phyloP scores from a whole-genome alignment of 2,888 invertebrate genomes.

The Aporophyla lueneburgensis region DNA sequence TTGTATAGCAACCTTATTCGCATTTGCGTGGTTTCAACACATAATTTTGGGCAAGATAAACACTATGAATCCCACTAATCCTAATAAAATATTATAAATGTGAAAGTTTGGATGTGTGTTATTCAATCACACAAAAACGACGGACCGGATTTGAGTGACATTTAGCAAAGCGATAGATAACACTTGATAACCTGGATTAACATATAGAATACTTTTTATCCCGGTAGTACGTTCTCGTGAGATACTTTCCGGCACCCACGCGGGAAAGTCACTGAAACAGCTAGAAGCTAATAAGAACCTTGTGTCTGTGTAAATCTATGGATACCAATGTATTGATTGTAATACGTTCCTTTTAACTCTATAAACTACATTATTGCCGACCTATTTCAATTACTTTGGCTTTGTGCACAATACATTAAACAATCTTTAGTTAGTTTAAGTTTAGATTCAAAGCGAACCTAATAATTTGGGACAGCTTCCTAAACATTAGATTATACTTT shows the following conservation, averaged over 20 bases:
- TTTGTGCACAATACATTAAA: neutral
- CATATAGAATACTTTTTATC: too few relatives aligned
- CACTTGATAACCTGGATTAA: too few relatives aligned
- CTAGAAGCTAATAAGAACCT: too few relatives aligned
- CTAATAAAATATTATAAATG: too few relatives aligned
- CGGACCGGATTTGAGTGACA: too few relatives aligned
- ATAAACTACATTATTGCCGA: neutral
- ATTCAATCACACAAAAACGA: too few relatives aligned
- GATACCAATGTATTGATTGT: neutral
- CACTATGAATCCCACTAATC: neutral
- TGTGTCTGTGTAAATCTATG: neutral
- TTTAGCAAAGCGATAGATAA: too few relatives aligned
- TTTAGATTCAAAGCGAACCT: neutral
- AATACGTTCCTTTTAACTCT: neutral
- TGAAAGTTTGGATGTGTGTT: too few relatives aligned
- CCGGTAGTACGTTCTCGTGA: too few relatives aligned
- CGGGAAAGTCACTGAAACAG: too few relatives aligned
- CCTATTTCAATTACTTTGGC: too few relatives aligned
- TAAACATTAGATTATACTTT: neutral
- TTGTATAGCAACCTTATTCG: conserved; percentile 20
- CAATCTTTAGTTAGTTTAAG: neutral
- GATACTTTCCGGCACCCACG: too few relatives aligned
- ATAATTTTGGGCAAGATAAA: neutral
- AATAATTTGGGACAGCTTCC: neutral
- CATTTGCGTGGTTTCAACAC: conserved; percentile 7